Evolutionary conservation across 2,888 invertebrate species (phyloP).

Genomic region (Spialia ferax): DNA sequence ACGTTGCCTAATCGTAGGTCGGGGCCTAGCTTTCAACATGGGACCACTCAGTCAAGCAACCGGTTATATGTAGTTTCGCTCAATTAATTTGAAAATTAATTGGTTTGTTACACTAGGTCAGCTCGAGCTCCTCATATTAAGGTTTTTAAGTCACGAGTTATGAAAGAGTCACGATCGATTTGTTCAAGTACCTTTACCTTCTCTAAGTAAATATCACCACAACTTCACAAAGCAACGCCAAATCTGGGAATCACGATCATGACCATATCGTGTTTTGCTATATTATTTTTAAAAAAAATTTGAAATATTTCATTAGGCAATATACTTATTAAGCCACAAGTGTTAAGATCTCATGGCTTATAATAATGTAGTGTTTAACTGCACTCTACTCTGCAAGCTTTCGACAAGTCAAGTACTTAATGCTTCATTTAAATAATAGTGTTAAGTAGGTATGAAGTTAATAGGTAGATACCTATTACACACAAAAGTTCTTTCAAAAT

Average conservation of each 20-base stretch:
- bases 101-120: slow-evolving; percentile 70
- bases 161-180: slow-evolving; percentile 54
- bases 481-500: no score
- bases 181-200: background rate
- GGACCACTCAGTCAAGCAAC: slow-evolving; percentile 67
- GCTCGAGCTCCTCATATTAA: slow-evolving; percentile 59
- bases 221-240: background rate
- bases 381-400: no score
- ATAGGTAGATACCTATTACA: no score
- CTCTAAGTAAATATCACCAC: background rate
- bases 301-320: no score
- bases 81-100: slow-evolving; percentile 80
- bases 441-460: no score
- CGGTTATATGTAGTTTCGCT: slow-evolving; percentile 73
- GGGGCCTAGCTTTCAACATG: slow-evolving; percentile 75
- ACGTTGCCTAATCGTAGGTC: slow-evolving; percentile 77
- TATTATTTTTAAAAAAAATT: no score
- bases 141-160: slow-evolving; percentile 68
- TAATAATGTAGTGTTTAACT: no score
- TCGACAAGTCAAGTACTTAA: no score
- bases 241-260: background rate
- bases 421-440: no score
- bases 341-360: no score
- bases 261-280: no score
- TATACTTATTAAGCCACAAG: no score